Conservation (phyloP, 2,113 vertebrate genomes). For the Polyodon spathula region DNA sequence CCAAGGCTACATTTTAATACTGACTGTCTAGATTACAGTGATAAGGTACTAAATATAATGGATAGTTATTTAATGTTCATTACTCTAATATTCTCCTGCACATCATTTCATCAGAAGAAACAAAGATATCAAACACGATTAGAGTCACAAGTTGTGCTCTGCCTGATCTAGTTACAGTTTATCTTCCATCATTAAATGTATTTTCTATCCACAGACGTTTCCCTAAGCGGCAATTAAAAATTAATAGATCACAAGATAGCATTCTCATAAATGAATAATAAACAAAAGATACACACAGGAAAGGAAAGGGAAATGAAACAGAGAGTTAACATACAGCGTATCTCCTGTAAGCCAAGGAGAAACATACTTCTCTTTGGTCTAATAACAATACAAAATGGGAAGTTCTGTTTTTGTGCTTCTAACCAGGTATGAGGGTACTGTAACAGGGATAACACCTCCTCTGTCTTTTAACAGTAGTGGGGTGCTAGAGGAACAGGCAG, state of each 20-base stretch:
- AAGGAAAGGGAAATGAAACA: not conserved
- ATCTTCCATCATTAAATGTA: not conserved
- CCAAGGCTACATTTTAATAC: no score
- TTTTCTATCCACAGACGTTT: not conserved
- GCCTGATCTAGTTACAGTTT: not conserved
- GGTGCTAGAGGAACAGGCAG: not conserved
- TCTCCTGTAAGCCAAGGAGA: not conserved
- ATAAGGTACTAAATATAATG: no score
- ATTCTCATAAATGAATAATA: slow-evolving; percentile 2
- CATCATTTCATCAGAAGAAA: not conserved
- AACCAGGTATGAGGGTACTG: not conserved
- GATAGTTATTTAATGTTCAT: no score
- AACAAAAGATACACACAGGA: not conserved
- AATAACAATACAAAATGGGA: not conserved
- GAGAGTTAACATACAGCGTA: not conserved
- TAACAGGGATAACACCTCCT: not conserved
- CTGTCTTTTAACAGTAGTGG: not conserved
- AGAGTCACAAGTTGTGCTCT: not conserved
- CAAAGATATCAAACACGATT: not conserved
- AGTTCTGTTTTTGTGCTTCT: not conserved
- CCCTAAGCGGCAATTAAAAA: not conserved
- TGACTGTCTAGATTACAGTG: no score
- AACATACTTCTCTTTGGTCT: not conserved
- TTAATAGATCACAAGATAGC: not conserved
- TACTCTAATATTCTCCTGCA: not conserved